Conservation (phyloP, 2,888 invertebrate species). For the Cartodere bifasciata region DNA sequence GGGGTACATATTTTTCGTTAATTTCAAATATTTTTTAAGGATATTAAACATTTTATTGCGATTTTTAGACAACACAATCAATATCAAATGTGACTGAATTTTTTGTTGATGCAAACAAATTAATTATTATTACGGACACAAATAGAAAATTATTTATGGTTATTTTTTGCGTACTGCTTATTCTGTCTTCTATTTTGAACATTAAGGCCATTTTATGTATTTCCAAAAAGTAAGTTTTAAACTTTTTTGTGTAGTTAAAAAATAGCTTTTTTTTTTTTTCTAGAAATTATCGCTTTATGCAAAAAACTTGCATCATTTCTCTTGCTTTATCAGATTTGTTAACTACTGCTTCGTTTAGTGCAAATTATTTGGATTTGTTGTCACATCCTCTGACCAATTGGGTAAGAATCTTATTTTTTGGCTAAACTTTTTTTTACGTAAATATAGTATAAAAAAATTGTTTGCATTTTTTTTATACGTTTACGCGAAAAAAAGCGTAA, state of each 20-base stretch:
- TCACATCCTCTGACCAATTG: slow-evolving; percentile 27
- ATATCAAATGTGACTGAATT: slow-evolving; percentile 1
- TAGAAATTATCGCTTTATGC: slow-evolving; percentile 39
- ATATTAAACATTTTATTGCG: slow-evolving; percentile 1
- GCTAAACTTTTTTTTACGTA: no score
- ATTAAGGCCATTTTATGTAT: slow-evolving; percentile 28
- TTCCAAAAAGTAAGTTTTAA: slow-evolving; percentile 19
- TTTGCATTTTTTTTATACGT: no score
- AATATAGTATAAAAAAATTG: no score
- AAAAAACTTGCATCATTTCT: slow-evolving; percentile 39
- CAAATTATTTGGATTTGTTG: slow-evolving; percentile 27
- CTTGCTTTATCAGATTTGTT: slow-evolving; percentile 39
- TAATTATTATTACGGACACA: slow-evolving; percentile 5
- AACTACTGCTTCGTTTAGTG: slow-evolving; percentile 25
- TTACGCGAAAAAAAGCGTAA: no score
- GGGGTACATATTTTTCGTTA: not conserved
- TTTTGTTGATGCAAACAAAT: not conserved
- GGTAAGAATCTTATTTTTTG: slow-evolving; percentile 27
- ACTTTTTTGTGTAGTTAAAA: not conserved
- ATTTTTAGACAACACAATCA: no score
- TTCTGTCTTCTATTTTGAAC: slow-evolving; percentile 19
- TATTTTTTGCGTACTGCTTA: slow-evolving; percentile 4
- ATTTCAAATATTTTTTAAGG: slow-evolving; percentile 1
- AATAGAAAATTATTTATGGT: slow-evolving; percentile 6
- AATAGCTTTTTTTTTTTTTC: slow-evolving; percentile 15